These are phyloP conservation scores for Lophotis ruficrista DNA, from an alignment of 2,113 vertebrate genomes.

Conservation along the genomic window DNA sequence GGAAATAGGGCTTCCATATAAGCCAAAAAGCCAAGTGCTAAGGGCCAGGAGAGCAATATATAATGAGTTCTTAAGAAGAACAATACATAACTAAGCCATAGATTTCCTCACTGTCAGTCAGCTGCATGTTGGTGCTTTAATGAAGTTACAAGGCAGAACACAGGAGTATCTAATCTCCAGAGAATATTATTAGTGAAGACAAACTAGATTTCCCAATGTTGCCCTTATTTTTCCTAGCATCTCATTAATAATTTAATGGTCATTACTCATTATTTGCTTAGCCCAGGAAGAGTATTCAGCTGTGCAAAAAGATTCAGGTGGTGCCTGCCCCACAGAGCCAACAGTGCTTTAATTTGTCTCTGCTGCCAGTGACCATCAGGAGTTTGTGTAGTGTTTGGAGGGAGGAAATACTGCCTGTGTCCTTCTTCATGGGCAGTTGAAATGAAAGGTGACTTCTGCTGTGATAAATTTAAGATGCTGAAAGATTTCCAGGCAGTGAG, in stretches of 20 bases:
- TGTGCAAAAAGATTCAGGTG: neutral
- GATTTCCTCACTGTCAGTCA: neutral
- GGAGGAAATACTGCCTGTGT: neutral
- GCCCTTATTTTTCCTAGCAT: constrained; percentile 4
- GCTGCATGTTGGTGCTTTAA: neutral
- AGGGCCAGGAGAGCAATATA: neutral
- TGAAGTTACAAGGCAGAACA: constrained; percentile 16
- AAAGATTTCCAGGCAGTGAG: neutral
- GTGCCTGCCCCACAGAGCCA: neutral
- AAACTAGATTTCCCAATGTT: constrained; percentile 18
- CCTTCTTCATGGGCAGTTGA: neutral
- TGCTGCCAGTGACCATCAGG: neutral
- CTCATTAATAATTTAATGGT: constrained; percentile 13
- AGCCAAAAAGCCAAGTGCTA: neutral
- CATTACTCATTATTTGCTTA: constrained; percentile 8
- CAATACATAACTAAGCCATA: neutral
- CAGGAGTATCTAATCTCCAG: neutral
- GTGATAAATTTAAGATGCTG: neutral
- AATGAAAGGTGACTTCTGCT: neutral
- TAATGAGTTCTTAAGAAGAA: neutral
- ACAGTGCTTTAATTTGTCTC: neutral
- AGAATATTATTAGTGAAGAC: neutral
- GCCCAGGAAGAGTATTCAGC: neutral
- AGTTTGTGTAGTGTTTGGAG: neutral
- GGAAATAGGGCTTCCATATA: neutral